Evolutionary conservation across 2,113 vertebrate species (phyloP).

Genomic region (Emydura subglobosa): DNA sequence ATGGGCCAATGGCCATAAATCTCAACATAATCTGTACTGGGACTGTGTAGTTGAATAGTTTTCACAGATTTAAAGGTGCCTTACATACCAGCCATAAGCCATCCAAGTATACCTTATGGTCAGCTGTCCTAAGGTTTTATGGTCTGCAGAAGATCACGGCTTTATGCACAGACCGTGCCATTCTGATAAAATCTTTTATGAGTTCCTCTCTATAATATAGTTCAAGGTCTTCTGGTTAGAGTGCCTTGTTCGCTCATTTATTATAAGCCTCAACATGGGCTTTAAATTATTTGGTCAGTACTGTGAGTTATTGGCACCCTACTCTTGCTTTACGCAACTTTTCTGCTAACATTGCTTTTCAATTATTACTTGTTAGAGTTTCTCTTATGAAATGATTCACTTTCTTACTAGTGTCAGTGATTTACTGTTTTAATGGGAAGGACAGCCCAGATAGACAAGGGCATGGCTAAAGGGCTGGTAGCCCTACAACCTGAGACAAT

Average conservation of each 20-base stretch:
- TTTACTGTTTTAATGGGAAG: not conserved
- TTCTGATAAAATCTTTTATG: not conserved
- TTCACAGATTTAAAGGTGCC: not conserved
- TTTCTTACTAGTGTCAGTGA: not conserved
- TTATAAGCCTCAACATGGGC: not conserved
- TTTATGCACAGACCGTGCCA: not conserved
- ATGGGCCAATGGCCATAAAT: not conserved
- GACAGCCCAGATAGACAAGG: not conserved
- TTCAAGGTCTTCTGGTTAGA: not conserved
- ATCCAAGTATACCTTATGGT: not conserved
- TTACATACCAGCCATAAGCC: not conserved
- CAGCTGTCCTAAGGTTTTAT: not conserved
- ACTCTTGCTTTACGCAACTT: not conserved
- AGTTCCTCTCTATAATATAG: accelerated
- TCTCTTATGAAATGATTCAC: too few relatives aligned
- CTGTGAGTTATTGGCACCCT: not conserved
- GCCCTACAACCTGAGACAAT: not conserved
- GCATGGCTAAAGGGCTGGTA: not conserved
- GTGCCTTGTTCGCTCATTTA: not conserved
- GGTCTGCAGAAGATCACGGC: not conserved
- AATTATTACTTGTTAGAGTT: not conserved
- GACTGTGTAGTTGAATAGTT: not conserved
- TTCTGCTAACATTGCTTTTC: not conserved
- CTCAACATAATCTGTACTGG: not conserved
- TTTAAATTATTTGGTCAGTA: not conserved